Conservation (phyloP, 2,888 invertebrate genomes). For the Bugulina stolonifera region DNA sequence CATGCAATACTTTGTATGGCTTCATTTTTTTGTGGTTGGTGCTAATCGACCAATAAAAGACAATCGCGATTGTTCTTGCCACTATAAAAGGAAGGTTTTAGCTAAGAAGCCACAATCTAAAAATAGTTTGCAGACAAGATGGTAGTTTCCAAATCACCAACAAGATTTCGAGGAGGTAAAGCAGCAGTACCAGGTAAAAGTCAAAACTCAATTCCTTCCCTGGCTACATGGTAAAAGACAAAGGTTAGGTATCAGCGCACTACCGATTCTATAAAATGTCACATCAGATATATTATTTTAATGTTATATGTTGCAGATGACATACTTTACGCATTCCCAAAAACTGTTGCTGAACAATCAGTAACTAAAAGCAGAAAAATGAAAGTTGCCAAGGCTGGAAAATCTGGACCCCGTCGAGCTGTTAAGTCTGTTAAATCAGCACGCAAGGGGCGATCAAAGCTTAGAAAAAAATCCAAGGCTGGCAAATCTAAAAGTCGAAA, state of each 20-base stretch:
- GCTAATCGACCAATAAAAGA: constrained; percentile 3
- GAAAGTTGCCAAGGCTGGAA: not conserved
- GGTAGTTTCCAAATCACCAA: not conserved
- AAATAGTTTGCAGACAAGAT: not conserved
- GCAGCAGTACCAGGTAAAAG: not conserved
- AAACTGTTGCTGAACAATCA: not conserved
- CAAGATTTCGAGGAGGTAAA: not conserved
- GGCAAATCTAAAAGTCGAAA: not conserved
- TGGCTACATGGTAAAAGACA: no score
- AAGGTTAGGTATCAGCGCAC: no score
- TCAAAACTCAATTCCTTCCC: no score
- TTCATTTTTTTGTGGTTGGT: not conserved
- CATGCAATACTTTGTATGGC: not conserved
- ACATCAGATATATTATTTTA: not conserved
- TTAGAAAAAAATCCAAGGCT: not conserved
- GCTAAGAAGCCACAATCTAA: not conserved
- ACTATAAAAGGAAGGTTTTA: not conserved
- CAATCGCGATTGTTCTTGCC: constrained; percentile 14
- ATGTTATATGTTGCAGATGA: not conserved
- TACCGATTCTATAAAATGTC: not conserved
- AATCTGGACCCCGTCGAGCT: not conserved
- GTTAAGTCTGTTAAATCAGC: not conserved
- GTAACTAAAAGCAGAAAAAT: not conserved
- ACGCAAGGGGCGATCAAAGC: not conserved
- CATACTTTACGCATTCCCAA: constrained; percentile 11